Conservation (phyloP, 2,888 invertebrate genomes). For the Acanthoscelides obtectus region DNA sequence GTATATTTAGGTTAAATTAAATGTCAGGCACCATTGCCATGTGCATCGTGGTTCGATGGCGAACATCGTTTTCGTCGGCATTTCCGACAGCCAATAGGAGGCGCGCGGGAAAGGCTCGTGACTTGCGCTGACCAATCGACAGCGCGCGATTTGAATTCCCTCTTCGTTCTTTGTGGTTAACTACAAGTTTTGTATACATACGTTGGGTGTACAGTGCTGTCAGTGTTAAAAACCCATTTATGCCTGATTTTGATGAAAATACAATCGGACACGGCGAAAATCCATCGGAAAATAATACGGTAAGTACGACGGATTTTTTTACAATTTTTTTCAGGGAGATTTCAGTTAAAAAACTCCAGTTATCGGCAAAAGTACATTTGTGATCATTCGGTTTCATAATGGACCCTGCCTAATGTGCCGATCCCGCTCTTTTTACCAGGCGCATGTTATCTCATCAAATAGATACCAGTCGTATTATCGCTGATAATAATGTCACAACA, state of each 20-base stretch:
- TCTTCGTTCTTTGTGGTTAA: slow-evolving; percentile 43
- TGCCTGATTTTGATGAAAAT: slow-evolving; percentile 69
- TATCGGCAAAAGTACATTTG: slow-evolving; percentile 26
- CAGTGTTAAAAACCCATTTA: slow-evolving; percentile 43
- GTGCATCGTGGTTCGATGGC: slow-evolving; percentile 32
- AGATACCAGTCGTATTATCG: background rate
- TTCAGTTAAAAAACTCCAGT: slow-evolving; percentile 42
- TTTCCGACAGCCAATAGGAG: slow-evolving; percentile 36
- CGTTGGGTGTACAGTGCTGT: slow-evolving; percentile 48
- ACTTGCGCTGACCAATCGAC: slow-evolving; percentile 40
- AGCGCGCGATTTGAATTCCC: slow-evolving; percentile 47
- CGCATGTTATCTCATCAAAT: slow-evolving; percentile 34
- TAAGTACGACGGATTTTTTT: slow-evolving; percentile 50
- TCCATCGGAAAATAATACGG: slow-evolving; percentile 62
- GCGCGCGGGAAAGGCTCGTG: slow-evolving; percentile 46
- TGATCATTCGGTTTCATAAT: slow-evolving; percentile 33
- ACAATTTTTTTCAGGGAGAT: slow-evolving; percentile 30
- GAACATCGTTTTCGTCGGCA: slow-evolving; percentile 23
- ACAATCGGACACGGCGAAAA: slow-evolving; percentile 63
- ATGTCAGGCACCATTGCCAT: slow-evolving; percentile 36
- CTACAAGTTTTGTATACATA: slow-evolving; percentile 48
- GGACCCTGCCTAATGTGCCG: slow-evolving; percentile 42
- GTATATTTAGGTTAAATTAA: slow-evolving; percentile 36
- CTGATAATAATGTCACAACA: background rate
- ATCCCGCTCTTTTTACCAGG: slow-evolving; percentile 47